phyloP scores from a whole-genome alignment of 2,113 vertebrate species.

The Aegotheles bennettii region DNA sequence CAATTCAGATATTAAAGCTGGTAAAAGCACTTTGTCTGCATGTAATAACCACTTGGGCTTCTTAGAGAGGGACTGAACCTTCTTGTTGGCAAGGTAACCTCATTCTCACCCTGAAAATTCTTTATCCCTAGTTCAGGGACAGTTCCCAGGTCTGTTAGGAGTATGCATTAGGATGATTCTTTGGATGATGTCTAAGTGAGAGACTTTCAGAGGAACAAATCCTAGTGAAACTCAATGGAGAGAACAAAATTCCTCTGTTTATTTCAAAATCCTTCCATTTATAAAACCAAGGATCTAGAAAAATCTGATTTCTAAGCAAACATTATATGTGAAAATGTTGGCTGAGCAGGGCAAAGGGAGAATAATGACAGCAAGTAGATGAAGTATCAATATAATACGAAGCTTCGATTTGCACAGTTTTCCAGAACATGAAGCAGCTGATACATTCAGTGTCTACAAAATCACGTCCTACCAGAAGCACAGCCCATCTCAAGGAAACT shows the following conservation, averaged over 20 bases:
- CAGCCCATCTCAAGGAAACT: not conserved
- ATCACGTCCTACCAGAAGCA: not conserved
- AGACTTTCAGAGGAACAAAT: not conserved
- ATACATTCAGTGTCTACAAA: not conserved
- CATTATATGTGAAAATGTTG: not conserved
- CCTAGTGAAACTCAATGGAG: not conserved
- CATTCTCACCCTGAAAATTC: not conserved
- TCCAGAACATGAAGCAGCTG: not conserved
- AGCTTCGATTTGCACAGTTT: not conserved
- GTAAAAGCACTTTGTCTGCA: not conserved
- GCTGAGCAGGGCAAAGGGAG: not conserved
- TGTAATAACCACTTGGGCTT: not conserved
- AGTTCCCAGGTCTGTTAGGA: not conserved
- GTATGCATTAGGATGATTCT: not conserved
- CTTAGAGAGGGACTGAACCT: not conserved
- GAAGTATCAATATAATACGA: not conserved
- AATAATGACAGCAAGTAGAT: not conserved
- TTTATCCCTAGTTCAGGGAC: not conserved
- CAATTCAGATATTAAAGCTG: not conserved
- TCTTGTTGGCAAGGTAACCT: not conserved
- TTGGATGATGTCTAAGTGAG: not conserved
- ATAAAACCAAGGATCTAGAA: not conserved
- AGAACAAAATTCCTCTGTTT: not conserved
- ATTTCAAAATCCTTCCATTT: not conserved
- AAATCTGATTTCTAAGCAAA: not conserved